These are phyloP conservation scores for Cephonodes hylas DNA, from an alignment of 2,888 invertebrate species.

Conservation along the genomic window DNA sequence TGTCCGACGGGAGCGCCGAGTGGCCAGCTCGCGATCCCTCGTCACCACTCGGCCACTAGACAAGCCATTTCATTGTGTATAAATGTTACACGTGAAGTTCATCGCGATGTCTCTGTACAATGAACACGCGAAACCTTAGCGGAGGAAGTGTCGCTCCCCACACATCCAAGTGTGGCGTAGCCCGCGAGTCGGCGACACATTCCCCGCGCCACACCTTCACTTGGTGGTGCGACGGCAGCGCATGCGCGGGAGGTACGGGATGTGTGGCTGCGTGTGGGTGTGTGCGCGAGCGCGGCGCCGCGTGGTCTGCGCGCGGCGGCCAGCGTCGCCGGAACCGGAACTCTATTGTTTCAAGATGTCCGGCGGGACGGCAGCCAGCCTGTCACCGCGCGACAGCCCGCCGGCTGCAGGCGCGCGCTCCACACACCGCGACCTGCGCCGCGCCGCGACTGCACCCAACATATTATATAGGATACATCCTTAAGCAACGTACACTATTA, in stretches of 20 bases:
- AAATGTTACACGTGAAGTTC: neutral
- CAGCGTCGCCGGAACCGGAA: constrained; percentile 46
- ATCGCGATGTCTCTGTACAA: neutral
- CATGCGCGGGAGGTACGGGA: neutral
- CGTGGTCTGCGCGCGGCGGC: constrained; percentile 39
- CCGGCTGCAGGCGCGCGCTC: neutral
- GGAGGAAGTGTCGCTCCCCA: neutral
- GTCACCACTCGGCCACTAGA: neutral
- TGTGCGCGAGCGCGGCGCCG: constrained; percentile 39
- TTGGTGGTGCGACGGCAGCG: neutral
- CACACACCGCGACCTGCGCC: neutral
- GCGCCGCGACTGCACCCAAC: too few relatives aligned
- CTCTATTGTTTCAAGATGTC: constrained; percentile 51
- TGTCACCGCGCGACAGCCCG: constrained; percentile 21
- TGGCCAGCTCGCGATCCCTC: neutral
- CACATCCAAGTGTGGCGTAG: neutral
- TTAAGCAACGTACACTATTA: too few relatives aligned
- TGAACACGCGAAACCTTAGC: neutral
- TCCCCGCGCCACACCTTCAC: neutral
- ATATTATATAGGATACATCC: too few relatives aligned
- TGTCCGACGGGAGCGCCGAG: neutral
- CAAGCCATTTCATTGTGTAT: neutral
- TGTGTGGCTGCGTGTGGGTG: constrained; percentile 23
- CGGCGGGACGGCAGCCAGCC: constrained; percentile 22
- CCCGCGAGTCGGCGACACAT: neutral